phyloP scores from a whole-genome alignment of 2,113 vertebrate genomes.

The Melanerpes aurifrons region DNA sequence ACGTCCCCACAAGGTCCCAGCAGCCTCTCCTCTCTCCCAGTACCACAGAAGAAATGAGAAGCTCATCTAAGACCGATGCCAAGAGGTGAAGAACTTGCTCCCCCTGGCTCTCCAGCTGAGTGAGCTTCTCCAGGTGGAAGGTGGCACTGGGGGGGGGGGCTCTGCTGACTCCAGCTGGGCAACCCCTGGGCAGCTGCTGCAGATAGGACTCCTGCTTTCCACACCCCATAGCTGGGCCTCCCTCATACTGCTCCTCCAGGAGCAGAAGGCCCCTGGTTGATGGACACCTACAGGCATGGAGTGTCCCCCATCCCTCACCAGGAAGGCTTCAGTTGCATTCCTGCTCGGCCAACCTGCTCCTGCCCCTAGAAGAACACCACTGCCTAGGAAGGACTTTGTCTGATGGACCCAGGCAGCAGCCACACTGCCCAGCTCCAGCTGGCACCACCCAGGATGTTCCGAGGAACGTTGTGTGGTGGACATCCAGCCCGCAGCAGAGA shows the following conservation, averaged over 20 bases:
- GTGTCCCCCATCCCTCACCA: neutral
- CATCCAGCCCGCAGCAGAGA: neutral
- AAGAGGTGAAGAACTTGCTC: neutral
- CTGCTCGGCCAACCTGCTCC: neutral
- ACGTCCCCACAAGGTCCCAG: neutral
- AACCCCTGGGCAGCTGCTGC: fast-evolving
- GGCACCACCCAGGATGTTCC: neutral
- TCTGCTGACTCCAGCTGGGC: too few relatives aligned
- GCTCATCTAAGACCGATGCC: fast-evolving
- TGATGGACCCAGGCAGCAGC: neutral
- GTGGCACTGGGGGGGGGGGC: neutral
- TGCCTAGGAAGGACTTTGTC: neutral
- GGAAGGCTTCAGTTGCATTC: neutral
- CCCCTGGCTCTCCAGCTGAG: fast-evolving
- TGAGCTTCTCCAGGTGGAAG: neutral
- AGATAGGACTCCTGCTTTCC: neutral
- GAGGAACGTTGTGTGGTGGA: neutral
- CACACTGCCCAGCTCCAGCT: neutral
- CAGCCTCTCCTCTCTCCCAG: neutral
- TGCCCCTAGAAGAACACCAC: neutral
- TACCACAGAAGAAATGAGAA: fast-evolving
- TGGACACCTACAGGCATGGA: neutral
- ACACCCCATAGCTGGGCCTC: neutral
- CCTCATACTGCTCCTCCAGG: neutral
- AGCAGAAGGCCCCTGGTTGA: neutral